phyloP scores from a whole-genome alignment of 2,113 vertebrate genomes.

The Acrocephalus kingi region DNA sequence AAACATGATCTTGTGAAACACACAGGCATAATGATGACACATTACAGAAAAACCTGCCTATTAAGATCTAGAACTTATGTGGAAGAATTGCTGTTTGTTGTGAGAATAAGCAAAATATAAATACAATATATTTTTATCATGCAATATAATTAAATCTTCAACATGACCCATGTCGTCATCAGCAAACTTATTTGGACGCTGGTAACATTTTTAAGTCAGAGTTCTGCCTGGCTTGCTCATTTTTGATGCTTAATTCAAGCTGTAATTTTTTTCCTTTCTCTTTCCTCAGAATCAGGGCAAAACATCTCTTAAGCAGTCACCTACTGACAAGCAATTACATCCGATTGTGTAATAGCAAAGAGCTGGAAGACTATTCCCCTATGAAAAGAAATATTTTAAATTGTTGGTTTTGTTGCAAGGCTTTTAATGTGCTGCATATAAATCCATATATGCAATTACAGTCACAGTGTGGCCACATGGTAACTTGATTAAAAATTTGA shows the following conservation, averaged over 20 bases:
- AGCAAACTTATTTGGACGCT: background rate
- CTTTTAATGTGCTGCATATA: background rate
- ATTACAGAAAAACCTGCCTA: background rate
- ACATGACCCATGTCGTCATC: background rate
- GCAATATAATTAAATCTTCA: background rate
- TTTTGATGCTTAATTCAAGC: background rate
- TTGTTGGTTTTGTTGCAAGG: background rate
- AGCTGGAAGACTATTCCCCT: background rate
- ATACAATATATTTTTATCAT: background rate
- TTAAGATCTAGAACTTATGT: background rate
- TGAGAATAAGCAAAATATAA: background rate
- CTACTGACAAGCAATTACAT: constrained; percentile 23
- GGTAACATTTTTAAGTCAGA: background rate
- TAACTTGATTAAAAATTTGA: background rate
- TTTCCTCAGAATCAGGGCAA: background rate
- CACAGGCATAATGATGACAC: background rate
- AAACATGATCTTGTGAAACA: background rate
- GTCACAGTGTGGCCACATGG: background rate
- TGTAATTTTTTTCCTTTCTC: background rate
- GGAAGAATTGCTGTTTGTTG: background rate
- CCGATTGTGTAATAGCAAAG: background rate
- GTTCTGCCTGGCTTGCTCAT: background rate
- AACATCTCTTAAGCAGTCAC: background rate
- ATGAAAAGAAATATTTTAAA: background rate
- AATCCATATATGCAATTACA: background rate